These are phyloP conservation scores for Gavialis gangeticus DNA, from an alignment of 2,113 vertebrate genomes.

Conservation along the genomic window DNA sequence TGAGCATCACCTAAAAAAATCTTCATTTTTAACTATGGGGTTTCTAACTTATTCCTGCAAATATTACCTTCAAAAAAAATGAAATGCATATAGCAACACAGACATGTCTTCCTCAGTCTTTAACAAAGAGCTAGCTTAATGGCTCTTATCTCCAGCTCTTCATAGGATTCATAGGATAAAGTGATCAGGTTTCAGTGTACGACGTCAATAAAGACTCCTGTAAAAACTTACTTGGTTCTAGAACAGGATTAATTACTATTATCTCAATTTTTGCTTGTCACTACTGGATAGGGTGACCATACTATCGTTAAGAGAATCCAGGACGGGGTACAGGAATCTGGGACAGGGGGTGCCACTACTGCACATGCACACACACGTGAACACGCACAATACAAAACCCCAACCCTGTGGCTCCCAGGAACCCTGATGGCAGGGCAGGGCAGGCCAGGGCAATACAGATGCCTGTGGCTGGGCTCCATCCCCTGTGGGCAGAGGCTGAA, in stretches of 20 bases:
- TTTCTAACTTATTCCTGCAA: neutral
- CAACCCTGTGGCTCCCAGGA: too few species aligned
- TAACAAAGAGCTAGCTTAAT: neutral
- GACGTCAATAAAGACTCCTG: neutral
- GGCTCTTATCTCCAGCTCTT: neutral
- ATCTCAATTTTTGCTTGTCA: slow-evolving; percentile 23
- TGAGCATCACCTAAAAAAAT: neutral
- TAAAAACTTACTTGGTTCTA: slow-evolving; percentile 12
- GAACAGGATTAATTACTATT: slow-evolving; percentile 19
- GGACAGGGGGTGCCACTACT: too few species aligned
- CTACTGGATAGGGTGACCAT: neutral
- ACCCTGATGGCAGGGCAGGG: too few species aligned
- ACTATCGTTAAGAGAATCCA: too few species aligned
- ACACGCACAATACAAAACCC: too few species aligned
- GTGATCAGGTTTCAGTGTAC: neutral
- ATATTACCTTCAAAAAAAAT: neutral
- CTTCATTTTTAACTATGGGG: neutral
- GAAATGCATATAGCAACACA: neutral
- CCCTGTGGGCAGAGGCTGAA: too few species aligned
- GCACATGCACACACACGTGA: too few species aligned
- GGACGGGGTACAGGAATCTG: too few species aligned
- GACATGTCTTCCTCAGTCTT: neutral
- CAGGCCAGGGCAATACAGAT: too few species aligned
- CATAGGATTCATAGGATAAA: neutral
- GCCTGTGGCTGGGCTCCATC: too few species aligned